phyloP scores from a whole-genome alignment of 2,888 invertebrate genomes.

The Himalopsyche tibetana region DNA sequence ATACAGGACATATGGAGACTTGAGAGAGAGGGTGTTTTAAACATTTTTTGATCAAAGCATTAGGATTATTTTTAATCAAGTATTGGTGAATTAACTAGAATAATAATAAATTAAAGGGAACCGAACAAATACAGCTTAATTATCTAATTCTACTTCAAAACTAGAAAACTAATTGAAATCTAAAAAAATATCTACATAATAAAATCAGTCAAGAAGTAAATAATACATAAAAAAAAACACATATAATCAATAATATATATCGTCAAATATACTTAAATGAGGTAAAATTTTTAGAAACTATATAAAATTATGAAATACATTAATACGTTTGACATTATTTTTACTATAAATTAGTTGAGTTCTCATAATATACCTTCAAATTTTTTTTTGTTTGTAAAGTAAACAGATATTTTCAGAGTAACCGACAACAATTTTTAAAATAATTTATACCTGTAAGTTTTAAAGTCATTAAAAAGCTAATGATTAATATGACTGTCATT shows the following conservation, averaged over 20 bases:
- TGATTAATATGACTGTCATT: too few relatives aligned
- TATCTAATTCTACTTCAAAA: conserved; percentile 44
- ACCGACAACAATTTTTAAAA: too few relatives aligned
- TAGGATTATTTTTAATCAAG: neutral
- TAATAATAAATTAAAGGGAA: conserved; percentile 17
- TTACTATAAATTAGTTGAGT: too few relatives aligned
- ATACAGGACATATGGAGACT: neutral
- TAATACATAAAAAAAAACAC: conserved; percentile 23
- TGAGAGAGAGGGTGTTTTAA: neutral
- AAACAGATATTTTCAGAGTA: too few relatives aligned
- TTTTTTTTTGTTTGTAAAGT: too few relatives aligned
- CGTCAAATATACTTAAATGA: conserved; percentile 8
- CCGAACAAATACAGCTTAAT: conserved; percentile 32
- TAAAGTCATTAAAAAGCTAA: too few relatives aligned
- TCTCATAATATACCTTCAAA: too few relatives aligned
- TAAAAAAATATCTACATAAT: conserved; percentile 36
- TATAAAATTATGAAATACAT: conserved; percentile 10
- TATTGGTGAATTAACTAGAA: conserved; percentile 24
- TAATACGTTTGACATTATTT: too few relatives aligned
- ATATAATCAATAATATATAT: conserved; percentile 9
- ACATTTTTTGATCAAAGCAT: conserved; percentile 10
- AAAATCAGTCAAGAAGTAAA: conserved; percentile 26
- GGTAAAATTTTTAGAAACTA: neutral
- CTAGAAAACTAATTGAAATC: conserved; percentile 44
- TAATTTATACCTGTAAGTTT: too few relatives aligned